Evolutionary conservation across 2,113 vertebrate genomes (phyloP).

Genomic region (Choloepus hoffmanni): DNA sequence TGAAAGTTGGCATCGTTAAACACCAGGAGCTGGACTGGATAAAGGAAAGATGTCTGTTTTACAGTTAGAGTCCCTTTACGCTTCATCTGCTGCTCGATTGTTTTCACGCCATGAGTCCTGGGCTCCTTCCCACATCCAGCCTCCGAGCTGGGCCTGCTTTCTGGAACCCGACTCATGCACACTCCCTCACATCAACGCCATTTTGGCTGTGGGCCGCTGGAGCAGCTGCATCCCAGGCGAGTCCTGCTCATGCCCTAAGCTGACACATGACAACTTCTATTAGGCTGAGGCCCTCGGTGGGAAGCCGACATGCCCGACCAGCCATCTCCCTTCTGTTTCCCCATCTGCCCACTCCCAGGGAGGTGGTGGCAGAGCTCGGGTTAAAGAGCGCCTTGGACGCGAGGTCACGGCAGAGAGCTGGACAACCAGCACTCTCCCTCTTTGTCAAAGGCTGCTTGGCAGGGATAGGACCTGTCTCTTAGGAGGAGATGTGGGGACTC

Average conservation of each 20-base stretch:
- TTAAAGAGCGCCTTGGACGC: conserved; percentile 42
- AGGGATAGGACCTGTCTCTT: background rate
- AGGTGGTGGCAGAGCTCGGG: conserved; percentile 65
- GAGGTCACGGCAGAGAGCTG: background rate
- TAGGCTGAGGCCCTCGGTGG: conserved; percentile 78
- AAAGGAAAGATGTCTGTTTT: background rate
- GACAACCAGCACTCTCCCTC: background rate
- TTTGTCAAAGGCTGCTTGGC: conserved; percentile 59
- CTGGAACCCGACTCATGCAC: background rate
- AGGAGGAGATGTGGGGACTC: conserved; percentile 34
- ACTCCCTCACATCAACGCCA: background rate
- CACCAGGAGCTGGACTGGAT: background rate
- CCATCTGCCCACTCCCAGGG: conserved; percentile 81
- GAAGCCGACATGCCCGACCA: conserved; percentile 64
- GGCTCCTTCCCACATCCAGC: background rate
- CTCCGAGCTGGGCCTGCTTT: background rate
- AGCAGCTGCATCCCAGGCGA: conserved; percentile 70
- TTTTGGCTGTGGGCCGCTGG: conserved; percentile 58
- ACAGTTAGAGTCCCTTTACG: background rate
- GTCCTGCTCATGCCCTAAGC: conserved; percentile 73
- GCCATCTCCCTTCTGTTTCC: conserved; percentile 82
- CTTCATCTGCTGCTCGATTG: background rate
- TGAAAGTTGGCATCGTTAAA: background rate
- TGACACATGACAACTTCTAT: conserved; percentile 85
- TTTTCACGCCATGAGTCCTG: background rate